These are phyloP conservation scores for Caenorhabditis imperialis DNA, from an alignment of 2,888 invertebrate genomes.

Conservation along the genomic window DNA sequence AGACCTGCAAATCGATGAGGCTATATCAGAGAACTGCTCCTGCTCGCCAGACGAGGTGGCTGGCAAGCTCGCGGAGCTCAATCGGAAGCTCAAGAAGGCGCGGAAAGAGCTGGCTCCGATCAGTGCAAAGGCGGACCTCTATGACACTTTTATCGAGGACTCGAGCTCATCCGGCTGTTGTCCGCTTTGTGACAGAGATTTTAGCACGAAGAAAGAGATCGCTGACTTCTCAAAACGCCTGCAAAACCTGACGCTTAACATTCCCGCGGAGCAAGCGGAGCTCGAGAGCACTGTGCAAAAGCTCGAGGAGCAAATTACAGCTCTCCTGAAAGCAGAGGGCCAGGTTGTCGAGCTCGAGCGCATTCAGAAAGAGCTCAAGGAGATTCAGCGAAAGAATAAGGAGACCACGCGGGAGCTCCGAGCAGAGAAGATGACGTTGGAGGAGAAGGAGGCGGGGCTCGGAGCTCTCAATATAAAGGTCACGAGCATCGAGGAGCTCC, in stretches of 20 bases:
- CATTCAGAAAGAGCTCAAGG: slow-evolving; percentile 17
- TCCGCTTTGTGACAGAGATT: slow-evolving; percentile 70
- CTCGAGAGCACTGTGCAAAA: slow-evolving; percentile 18
- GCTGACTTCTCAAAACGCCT: slow-evolving; percentile 52
- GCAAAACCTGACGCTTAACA: slow-evolving; percentile 48
- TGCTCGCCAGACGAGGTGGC: slow-evolving; percentile 52
- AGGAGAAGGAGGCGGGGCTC: slow-evolving; percentile 9
- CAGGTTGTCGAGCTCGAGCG: slow-evolving; percentile 24
- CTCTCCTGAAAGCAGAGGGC: slow-evolving; percentile 33
- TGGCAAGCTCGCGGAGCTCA: slow-evolving; percentile 32
- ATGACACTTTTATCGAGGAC: slow-evolving; percentile 64
- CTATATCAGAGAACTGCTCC: slow-evolving; percentile 27
- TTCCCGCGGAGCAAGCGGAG: slow-evolving; percentile 58
- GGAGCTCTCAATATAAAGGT: slow-evolving; percentile 5
- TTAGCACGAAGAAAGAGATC: slow-evolving; percentile 56
- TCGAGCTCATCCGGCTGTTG: slow-evolving; percentile 58
- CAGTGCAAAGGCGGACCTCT: slow-evolving; percentile 60
- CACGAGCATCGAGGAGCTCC: slow-evolving; percentile 30
- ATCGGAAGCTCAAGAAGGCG: slow-evolving; percentile 39
- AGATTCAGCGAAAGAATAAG: slow-evolving; percentile 17
- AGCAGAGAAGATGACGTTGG: slow-evolving; percentile 14
- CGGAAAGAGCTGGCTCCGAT: slow-evolving; percentile 62
- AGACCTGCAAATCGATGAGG: slow-evolving; percentile 13
- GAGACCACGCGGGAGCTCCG: slow-evolving; percentile 4
- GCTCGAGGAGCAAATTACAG: slow-evolving; percentile 25